phyloP scores from a whole-genome alignment of 2,888 invertebrate species.

The Standfussiana lucernea region DNA sequence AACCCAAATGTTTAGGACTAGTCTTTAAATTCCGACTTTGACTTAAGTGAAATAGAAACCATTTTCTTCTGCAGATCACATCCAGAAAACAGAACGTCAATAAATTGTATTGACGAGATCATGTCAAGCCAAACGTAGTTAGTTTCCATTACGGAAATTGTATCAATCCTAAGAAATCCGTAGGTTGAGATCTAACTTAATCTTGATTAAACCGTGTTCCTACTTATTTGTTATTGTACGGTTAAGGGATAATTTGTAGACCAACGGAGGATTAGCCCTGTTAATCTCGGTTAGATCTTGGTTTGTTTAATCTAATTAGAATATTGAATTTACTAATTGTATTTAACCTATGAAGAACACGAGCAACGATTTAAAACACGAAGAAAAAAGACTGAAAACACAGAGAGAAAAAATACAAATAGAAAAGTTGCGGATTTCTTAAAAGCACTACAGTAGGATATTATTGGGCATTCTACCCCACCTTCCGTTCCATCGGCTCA shows the following conservation, averaged over 20 bases:
- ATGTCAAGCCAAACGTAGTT: conserved; percentile 51
- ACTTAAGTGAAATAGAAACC: background rate
- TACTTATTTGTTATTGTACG: conserved; percentile 19
- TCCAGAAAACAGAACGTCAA: conserved; percentile 21
- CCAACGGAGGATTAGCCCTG: conserved; percentile 8
- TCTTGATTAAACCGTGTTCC: conserved; percentile 39
- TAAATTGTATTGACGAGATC: conserved; percentile 54
- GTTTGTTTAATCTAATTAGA: background rate
- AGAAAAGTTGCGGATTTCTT: background rate
- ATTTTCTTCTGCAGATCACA: conserved; percentile 16
- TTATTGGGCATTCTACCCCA: too few species aligned
- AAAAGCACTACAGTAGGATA: too few species aligned
- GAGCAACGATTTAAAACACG: background rate
- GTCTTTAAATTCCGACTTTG: conserved; percentile 6
- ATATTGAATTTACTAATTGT: background rate
- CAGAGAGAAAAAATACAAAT: background rate
- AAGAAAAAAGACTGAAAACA: background rate
- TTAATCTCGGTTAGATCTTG: conserved; percentile 16
- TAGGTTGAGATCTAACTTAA: conserved; percentile 35
- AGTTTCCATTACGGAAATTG: conserved; percentile 63
- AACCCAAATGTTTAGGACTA: conserved; percentile 2
- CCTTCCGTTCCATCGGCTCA: too few species aligned
- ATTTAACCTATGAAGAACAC: background rate
- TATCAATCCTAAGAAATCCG: conserved; percentile 39
- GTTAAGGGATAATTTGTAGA: conserved; percentile 8